A percentile compares a stretch with the other conserved stretches of the same genome.
Conservation (phyloP, 2,797 vertebrate species). For the Nannoperca obscura region DNA sequence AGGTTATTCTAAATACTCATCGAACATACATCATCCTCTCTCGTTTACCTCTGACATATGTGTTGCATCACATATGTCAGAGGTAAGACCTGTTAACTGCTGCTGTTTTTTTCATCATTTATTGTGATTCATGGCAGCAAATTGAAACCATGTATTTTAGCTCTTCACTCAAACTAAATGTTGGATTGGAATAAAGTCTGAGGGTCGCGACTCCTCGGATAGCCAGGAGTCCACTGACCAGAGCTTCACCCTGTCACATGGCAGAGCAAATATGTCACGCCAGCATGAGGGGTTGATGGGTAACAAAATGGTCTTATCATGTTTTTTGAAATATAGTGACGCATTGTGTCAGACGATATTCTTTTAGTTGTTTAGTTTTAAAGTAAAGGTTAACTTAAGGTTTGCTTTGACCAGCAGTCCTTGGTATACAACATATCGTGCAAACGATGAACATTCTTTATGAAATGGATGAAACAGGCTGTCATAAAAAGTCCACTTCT, state of each 20-base stretch:
- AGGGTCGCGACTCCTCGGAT: slow-evolving; percentile 13
- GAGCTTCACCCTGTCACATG: not conserved
- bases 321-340: too few species aligned
- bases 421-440: not conserved
- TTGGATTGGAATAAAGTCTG: slow-evolving; percentile 9
- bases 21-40: slow-evolving; percentile 51
- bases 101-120: slow-evolving; percentile 26
- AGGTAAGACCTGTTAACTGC: slow-evolving; percentile 29
- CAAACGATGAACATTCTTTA: not conserved
- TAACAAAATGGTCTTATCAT: too few species aligned
- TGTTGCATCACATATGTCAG: slow-evolving; percentile 31
- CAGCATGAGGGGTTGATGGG: not conserved
- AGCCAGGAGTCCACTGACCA: slow-evolving; percentile 13
- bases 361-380: not conserved
- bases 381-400: not conserved
- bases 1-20: slow-evolving; percentile 43
- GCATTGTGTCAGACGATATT: too few species aligned
- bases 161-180: slow-evolving; percentile 17
- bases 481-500: not conserved
- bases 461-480: not conserved
- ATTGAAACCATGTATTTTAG: slow-evolving; percentile 28
- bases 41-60: slow-evolving; percentile 7
- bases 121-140: slow-evolving; percentile 17
- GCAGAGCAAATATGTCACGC: slow-evolving; percentile 6
- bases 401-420: not conserved